phyloP scores from a whole-genome alignment of 2,888 invertebrate species.

The Archips xylosteana region DNA sequence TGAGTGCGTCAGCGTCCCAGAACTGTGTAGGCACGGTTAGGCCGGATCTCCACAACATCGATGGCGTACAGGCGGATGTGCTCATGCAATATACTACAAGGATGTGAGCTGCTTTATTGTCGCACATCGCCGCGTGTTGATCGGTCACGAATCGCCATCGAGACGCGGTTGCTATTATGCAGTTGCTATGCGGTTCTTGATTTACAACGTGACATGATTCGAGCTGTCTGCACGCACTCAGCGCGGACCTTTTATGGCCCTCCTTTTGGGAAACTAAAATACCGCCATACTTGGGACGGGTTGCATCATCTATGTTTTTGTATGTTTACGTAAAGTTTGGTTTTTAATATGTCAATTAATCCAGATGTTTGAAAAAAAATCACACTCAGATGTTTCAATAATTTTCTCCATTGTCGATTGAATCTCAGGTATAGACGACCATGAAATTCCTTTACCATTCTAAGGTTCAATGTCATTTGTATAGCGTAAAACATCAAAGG shows the following conservation, averaged over 20 bases:
- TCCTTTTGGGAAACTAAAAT: not conserved
- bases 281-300: not conserved
- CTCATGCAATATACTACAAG: conserved; percentile 55
- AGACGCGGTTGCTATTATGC: conserved; percentile 34
- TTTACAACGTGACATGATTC: conserved; percentile 24
- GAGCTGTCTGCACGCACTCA: conserved; percentile 7
- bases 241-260: not conserved
- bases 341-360: not conserved
- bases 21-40: conserved; percentile 22
- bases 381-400: not conserved
- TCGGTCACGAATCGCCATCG: conserved; percentile 62
- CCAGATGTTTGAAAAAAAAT: not conserved
- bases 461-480: no score
- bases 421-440: no score
- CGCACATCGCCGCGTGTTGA: conserved; percentile 56
- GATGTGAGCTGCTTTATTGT: conserved; percentile 65
- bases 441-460: no score
- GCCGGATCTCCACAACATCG: conserved; percentile 41
- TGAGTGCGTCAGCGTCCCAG: conserved; percentile 18
- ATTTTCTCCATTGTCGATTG: no score
- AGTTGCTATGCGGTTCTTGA: conserved; percentile 33
- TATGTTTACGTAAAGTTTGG: not conserved
- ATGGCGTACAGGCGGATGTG: conserved; percentile 52
- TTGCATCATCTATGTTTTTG: not conserved
- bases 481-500: no score